Base-by-base conservation (phyloP, 2,113 vertebrate species). In the Lathamus discolor region DNA sequence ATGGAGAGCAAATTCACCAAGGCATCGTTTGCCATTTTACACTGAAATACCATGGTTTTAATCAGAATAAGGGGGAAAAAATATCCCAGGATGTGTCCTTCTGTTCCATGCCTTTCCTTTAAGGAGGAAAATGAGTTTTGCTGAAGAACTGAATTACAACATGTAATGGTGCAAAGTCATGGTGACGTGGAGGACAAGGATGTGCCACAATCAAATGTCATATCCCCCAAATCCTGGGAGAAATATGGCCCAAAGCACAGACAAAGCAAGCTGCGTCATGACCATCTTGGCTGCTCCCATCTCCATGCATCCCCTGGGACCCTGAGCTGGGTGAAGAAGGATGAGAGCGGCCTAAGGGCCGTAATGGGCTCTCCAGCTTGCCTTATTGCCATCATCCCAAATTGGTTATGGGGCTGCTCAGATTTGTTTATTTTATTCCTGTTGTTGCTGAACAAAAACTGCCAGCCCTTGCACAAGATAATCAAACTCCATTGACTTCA, bases 351-450 rank as follows among this genome's bases (percentile, higher is more conserved):
- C 25, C 10, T 1, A 67, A 59, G 16, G 27, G 64, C 59, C 3
- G 7, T 8, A 41, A 49, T 1, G 0, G n/a, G n/a, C 8, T 64
- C 13, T 48, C 66, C 61, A n/a, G 49, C 66, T 92, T 10, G 1
- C 37, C 46, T 74, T 7, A 27, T 17, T 54, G 43, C 52, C 77
- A 18, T 8, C 39, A 18, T 23, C 77, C 69, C 73, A 5, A 13
- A 57, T 2, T 2, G 0, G 28, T n/a, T 33, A 7, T 1, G 11
- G 64, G 24, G 35, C 19, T 72, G 64, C 74, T 80, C 1, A 0
- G 6, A 41, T 67, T 75, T 51, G 6, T 49, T 70, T 63, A 9
- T 46, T 88, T 88, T 62, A 57, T 17, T 66, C 51, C 13, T 70
- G 15, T 0, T 46, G 35, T 10, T 27, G 13, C 59, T 28, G 9